A percentile compares a stretch with the other conserved stretches of the same genome.
Conservation (phyloP, 2,113 vertebrate genomes). For the Elanoides forficatus region DNA sequence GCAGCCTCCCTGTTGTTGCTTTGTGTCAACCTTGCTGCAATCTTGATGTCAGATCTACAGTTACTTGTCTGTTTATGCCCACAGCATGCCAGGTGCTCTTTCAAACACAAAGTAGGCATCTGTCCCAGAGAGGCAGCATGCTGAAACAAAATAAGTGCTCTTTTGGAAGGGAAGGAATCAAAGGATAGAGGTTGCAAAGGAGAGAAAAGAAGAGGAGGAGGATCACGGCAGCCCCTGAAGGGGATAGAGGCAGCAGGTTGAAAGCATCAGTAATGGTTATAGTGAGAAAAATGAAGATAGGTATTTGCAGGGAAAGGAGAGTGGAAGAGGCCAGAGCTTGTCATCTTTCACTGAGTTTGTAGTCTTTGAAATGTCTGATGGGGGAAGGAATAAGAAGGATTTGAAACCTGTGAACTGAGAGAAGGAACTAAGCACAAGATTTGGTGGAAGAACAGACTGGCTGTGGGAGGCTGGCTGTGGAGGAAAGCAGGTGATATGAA, state of each 20-base stretch:
- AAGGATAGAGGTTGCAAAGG: neutral
- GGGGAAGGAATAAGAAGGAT: neutral
- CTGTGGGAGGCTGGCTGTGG: constrained; percentile 36
- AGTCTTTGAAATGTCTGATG: constrained; percentile 6
- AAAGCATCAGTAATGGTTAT: neutral
- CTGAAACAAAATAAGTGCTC: neutral
- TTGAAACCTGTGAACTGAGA: constrained; percentile 20
- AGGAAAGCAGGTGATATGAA: neutral
- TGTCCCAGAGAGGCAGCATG: neutral
- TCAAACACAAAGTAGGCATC: neutral
- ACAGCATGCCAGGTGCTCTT: neutral
- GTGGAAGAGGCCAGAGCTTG: neutral
- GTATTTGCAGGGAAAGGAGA: neutral
- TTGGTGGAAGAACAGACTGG: constrained; percentile 35
- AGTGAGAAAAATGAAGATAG: neutral
- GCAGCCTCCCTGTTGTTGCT: neutral
- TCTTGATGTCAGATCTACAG: neutral
- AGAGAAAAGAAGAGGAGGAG: neutral
- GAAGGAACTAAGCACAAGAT: neutral
- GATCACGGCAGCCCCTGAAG: neutral
- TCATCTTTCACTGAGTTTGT: neutral
- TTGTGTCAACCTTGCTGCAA: neutral
- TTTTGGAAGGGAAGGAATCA: neutral
- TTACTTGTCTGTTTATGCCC: neutral
- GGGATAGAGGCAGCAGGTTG: neutral